phyloP scores from a whole-genome alignment of 2,888 invertebrate genomes.

The Drosophila cognata region DNA sequence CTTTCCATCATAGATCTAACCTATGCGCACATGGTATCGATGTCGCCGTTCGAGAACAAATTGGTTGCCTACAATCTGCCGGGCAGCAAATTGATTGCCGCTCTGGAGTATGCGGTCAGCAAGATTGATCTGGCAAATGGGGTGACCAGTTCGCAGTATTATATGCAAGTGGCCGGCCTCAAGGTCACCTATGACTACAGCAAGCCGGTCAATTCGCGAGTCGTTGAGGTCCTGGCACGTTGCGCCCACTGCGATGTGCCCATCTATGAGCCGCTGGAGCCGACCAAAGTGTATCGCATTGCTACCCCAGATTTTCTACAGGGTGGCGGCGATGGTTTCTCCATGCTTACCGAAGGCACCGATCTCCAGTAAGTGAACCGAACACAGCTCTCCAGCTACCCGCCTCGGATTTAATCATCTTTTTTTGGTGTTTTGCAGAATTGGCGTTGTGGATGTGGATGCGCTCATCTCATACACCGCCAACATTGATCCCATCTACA shows the following conservation, averaged over 20 bases:
- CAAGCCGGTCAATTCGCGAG: constrained; percentile 87
- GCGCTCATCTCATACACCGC: constrained; percentile 68
- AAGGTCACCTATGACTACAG: constrained; percentile 86
- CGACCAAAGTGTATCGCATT: constrained; percentile 87
- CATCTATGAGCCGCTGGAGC: constrained; percentile 87
- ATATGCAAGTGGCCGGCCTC: constrained; percentile 87
- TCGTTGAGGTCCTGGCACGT: constrained; percentile 85
- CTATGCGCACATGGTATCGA: constrained; percentile 88
- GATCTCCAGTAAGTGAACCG: constrained; percentile 72
- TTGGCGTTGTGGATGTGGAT: constrained; percentile 72
- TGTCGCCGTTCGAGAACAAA: constrained; percentile 91
- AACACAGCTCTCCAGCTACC: not conserved
- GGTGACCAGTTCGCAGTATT: constrained; percentile 57
- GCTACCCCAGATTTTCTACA: constrained; percentile 88
- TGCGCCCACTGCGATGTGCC: constrained; percentile 86
- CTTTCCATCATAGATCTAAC: constrained; percentile 87
- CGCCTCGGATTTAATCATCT: not conserved
- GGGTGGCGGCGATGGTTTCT: constrained; percentile 90
- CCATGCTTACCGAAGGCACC: constrained; percentile 84
- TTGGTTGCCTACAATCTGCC: constrained; percentile 89
- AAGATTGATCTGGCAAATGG: constrained; percentile 67
- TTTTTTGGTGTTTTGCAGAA: constrained; percentile 27
- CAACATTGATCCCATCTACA: constrained; percentile 63
- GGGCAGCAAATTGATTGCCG: constrained; percentile 88
- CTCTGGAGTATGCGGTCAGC: constrained; percentile 87